Evolutionary conservation across 2,797 vertebrate species (phyloP).

Genomic region (Mallotus villosus): DNA sequence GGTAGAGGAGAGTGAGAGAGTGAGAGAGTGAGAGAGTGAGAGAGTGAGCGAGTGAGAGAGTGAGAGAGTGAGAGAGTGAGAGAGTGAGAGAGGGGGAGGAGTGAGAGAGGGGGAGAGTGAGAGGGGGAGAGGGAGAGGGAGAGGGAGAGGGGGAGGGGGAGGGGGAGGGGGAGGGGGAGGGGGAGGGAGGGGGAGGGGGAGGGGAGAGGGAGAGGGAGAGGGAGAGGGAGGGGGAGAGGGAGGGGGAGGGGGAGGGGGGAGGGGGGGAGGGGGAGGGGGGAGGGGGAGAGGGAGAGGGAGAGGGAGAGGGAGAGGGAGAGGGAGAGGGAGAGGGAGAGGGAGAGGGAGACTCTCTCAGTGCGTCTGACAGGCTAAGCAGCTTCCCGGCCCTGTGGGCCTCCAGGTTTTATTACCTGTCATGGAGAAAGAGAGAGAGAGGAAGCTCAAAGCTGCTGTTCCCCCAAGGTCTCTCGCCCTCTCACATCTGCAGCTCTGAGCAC

Average conservation of each 20-base stretch:
- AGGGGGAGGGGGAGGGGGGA: not conserved
- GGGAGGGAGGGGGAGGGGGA: too few species aligned
- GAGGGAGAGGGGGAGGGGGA: too few species aligned
- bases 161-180: too few species aligned
- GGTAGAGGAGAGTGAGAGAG: not conserved
- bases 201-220: not conserved
- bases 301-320: not conserved
- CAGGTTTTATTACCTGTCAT: constrained; percentile 37
- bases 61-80: not conserved
- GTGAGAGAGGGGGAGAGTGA: too few species aligned
- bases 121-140: too few species aligned
- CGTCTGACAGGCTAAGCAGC: constrained; percentile 45
- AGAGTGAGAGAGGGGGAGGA: too few species aligned
- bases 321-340: too few species aligned
- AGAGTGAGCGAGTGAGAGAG: constrained; percentile 23
- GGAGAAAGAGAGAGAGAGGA: constrained; percentile 23
- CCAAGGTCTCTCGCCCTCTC: constrained; percentile 21
- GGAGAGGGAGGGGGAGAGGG: not conserved
- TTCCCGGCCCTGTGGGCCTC: constrained; percentile 23
- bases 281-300: not conserved
- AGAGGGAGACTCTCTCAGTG: too few species aligned
- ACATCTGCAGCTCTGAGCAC: constrained; percentile 34
- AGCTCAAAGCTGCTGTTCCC: constrained; percentile 37
- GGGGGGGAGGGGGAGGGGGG: not conserved
- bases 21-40: not conserved